Conservation (phyloP, 2,797 vertebrate species). For the Coreius guichenoti region DNA sequence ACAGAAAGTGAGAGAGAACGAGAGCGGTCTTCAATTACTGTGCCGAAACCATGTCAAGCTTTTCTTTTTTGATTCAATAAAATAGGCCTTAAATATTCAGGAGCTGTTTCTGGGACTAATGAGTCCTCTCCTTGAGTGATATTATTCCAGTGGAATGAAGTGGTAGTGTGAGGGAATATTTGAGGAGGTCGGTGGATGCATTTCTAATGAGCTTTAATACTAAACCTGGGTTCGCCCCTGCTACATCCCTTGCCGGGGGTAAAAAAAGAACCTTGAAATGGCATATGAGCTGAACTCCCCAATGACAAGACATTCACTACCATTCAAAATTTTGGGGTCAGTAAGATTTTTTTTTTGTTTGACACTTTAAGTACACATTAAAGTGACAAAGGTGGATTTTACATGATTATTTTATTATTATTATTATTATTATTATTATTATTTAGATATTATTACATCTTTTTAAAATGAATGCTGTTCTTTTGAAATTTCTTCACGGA, state of each 20-base stretch:
- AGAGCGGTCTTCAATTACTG: constrained; percentile 66
- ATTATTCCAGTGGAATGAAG: constrained; percentile 73
- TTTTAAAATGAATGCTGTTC: background rate
- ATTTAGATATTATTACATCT: no score
- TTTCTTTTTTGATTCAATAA: constrained; percentile 67
- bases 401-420: no score
- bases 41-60: constrained; percentile 64
- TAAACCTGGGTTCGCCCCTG: constrained; percentile 53
- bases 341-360: background rate
- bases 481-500: background rate
- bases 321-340: background rate
- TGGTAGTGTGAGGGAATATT: constrained; percentile 67
- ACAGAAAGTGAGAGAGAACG: constrained; percentile 21
- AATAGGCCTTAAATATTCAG: constrained; percentile 76
- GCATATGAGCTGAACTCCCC: background rate
- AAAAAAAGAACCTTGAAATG: constrained; percentile 61
- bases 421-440: no score
- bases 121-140: constrained; percentile 71
- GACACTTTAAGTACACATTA: background rate
- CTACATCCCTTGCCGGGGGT: constrained; percentile 48
- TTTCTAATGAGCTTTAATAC: constrained; percentile 70
- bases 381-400: background rate
- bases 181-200: constrained; percentile 68
- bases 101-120: constrained; percentile 73
- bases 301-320: background rate